Evolutionary conservation across 2,113 vertebrate species (phyloP).

Genomic region (Chrysochloris asiatica): DNA sequence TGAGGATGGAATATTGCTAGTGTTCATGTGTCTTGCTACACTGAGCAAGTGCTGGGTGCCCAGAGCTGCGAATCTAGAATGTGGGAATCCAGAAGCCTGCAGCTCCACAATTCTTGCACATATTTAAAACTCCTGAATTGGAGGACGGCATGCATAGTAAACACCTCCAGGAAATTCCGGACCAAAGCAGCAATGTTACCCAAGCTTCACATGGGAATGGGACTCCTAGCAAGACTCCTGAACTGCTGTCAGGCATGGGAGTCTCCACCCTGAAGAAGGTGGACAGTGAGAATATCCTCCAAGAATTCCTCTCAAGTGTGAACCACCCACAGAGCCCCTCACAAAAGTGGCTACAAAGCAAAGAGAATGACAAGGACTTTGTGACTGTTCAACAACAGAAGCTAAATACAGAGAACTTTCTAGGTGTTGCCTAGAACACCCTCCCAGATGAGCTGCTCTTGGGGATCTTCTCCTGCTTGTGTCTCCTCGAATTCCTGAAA

Average conservation of each 20-base stretch:
- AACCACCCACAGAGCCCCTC: constrained; percentile 80
- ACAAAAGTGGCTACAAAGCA: constrained; percentile 83
- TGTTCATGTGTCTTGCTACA: constrained; percentile 42
- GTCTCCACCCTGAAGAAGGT: constrained; percentile 83
- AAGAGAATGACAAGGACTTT: constrained; percentile 88
- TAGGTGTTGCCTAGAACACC: constrained; percentile 91
- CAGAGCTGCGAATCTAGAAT: background rate
- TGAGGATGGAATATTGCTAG: constrained; percentile 59
- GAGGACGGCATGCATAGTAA: constrained; percentile 81
- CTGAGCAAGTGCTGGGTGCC: background rate
- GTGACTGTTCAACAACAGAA: constrained; percentile 86
- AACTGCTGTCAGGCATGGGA: constrained; percentile 81
- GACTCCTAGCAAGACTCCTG: constrained; percentile 79
- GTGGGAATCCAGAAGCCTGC: background rate
- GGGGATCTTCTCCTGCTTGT: constrained; percentile 88
- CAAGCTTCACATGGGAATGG: constrained; percentile 79
- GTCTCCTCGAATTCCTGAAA: constrained; percentile 89
- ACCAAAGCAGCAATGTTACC: constrained; percentile 82
- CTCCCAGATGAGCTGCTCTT: constrained; percentile 95
- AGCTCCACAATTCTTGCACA: constrained; percentile 37
- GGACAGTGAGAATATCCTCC: constrained; percentile 89
- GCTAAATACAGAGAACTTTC: constrained; percentile 78
- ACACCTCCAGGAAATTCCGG: constrained; percentile 89
- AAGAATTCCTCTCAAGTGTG: constrained; percentile 85
- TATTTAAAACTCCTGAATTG: constrained; percentile 33